Base-by-base conservation (phyloP, 2,888 invertebrate genomes). In the Cephus runcator region DNA sequence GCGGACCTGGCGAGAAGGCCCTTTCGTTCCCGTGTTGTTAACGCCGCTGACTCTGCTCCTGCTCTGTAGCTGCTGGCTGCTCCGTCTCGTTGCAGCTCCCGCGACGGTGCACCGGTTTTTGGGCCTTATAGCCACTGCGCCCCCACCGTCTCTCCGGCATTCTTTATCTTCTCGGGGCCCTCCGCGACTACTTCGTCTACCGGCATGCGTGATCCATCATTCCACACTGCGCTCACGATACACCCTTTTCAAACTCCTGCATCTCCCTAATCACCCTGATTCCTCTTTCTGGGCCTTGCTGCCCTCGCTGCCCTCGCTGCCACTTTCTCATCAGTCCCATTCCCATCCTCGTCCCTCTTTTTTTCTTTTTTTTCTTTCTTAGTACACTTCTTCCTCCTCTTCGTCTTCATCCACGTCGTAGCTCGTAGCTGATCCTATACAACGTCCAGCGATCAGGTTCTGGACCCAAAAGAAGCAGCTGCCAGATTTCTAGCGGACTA, bases 181-280 rank as follows among this genome's bases (percentile, higher is more conserved):
- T 83, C 86, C 85, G 85, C 83, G 86, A 86, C 86, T 86, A 86
- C 85, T 30, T 75, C 75, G 76, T 78, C 78, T 76, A 78, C 75
- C 83, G 86, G 85, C 87, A 84, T 84, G 85, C 87, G 86, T 79
- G 86, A 86, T 86, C 87, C 87, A 86, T 86, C 86, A 86, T 86
- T 86, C 87, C 85, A 87, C 86, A 83, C 84, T 81, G 85, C 87
- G 83, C 84, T 82, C 83, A 56, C 83, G 83, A 86, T 85, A 82
- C 84, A 78, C 73, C 76, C 68, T 69, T 36, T 71, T n/a, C 71
- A 34, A 76, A 76, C 35, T 71, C 69, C 34, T 69, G 12, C 35
- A 30, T 31, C 71, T 71, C 76, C 36, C 69, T 56, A 56, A 69
- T 30, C 75, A 30, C 30, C 36, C 40, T 34, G 71, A 80, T 76